Conservation (phyloP, 2,888 invertebrate species). For the Antitype chi region DNA sequence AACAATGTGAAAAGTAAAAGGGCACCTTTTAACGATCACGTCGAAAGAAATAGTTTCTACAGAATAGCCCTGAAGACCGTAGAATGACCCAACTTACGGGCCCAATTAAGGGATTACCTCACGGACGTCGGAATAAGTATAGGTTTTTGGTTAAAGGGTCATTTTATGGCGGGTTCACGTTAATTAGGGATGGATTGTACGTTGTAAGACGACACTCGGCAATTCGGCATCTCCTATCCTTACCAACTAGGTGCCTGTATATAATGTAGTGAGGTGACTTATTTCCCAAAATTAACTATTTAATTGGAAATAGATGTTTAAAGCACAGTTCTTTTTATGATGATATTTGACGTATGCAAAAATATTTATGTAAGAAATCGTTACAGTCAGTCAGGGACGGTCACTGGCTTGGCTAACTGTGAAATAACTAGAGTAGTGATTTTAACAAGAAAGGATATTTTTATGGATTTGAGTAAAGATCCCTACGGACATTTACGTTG, state of each 20-base stretch:
- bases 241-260: background rate
- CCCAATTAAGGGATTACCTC: conserved; percentile 49
- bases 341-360: background rate
- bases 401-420: too few relatives aligned
- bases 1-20: background rate
- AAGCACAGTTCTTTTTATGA: background rate
- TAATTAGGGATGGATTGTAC: conserved; percentile 38
- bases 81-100: conserved; percentile 24
- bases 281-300: conserved; percentile 3
- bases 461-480: too few relatives aligned
- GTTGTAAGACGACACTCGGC: conserved; percentile 35
- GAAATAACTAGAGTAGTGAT: too few relatives aligned
- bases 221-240: background rate
- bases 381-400: too few relatives aligned
- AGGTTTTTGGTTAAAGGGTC: conserved; percentile 49
- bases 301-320: background rate
- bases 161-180: conserved; percentile 39
- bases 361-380: background rate
- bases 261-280: background rate
- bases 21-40: background rate
- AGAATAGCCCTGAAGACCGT: background rate
- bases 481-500: background rate
- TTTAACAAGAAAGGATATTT: too few relatives aligned
- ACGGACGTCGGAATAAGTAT: conserved; percentile 38
- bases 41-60: conserved; percentile 8